These are phyloP conservation scores for Seira musarum DNA, from an alignment of 2,888 invertebrate genomes.

Conservation along the genomic window DNA sequence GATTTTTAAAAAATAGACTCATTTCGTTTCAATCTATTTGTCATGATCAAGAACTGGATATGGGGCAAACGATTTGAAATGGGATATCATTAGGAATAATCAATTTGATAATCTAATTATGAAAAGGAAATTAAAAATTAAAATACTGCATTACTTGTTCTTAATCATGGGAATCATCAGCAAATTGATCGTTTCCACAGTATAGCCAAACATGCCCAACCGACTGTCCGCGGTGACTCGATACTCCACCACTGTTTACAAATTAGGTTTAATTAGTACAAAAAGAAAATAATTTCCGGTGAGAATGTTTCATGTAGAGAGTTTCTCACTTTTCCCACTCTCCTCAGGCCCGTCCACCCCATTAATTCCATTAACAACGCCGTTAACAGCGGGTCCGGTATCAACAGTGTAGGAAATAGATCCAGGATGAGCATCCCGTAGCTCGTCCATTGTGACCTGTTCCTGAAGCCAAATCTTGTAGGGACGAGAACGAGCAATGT, in stretches of 20 bases:
- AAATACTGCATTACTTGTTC: constrained; percentile 81
- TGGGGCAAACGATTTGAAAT: too few species aligned
- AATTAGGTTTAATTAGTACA: background rate
- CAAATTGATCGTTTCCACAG: constrained; percentile 95
- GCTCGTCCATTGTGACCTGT: constrained; percentile 79
- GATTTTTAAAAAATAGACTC: too few species aligned
- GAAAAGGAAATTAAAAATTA: constrained; percentile 15
- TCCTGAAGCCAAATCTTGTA: constrained; percentile 92
- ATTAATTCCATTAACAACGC: constrained; percentile 52
- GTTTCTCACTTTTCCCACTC: constrained; percentile 31
- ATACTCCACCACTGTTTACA: constrained; percentile 42
- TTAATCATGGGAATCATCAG: constrained; percentile 96
- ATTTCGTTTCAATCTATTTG: too few species aligned
- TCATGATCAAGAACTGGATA: too few species aligned
- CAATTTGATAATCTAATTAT: background rate
- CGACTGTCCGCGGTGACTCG: constrained; percentile 81
- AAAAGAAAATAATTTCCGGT: background rate
- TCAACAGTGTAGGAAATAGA: constrained; percentile 49
- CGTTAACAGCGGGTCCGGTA: constrained; percentile 42
- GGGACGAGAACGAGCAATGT: constrained; percentile 90
- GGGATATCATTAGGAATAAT: too few species aligned
- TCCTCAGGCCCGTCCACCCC: constrained; percentile 31
- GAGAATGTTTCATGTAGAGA: background rate
- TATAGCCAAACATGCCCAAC: constrained; percentile 92
- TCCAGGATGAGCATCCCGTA: constrained; percentile 71